Conservation (phyloP, 2,888 invertebrate genomes). For the Willowsia nigromaculata region DNA sequence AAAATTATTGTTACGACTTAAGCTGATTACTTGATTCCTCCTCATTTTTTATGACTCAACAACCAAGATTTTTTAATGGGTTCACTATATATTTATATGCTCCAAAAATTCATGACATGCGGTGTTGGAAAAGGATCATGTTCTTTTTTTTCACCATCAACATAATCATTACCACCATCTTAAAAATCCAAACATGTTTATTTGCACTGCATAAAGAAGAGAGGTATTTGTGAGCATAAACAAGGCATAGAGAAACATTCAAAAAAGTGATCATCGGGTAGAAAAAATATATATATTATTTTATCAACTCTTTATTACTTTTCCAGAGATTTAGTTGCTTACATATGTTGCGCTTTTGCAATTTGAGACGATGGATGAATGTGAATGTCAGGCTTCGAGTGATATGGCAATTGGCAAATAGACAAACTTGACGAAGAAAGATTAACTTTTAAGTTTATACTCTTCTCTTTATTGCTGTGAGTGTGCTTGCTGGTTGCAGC, state of each 20-base stretch:
- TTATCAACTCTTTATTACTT: conserved; percentile 48
- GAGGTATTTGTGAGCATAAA: neutral
- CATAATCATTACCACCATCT: conserved; percentile 23
- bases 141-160: neutral
- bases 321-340: conserved; percentile 57
- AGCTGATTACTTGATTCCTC: conserved; percentile 20
- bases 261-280: neutral
- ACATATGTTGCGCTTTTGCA: conserved; percentile 17
- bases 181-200: conserved; percentile 41
- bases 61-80: neutral
- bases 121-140: neutral
- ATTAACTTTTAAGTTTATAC: neutral
- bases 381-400: neutral
- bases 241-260: neutral
- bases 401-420: conserved; percentile 36
- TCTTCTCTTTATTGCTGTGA: neutral
- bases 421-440: conserved; percentile 7
- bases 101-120: neutral
- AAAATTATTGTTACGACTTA: conserved; percentile 43
- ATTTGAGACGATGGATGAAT: neutral
- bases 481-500: neutral
- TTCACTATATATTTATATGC: neutral
- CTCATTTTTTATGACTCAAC: neutral
- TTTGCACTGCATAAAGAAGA: conserved; percentile 19
- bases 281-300: neutral